These are phyloP conservation scores for Pangasius sanitwongsei DNA, from an alignment of 2,797 vertebrate genomes.

Conservation along the genomic window DNA sequence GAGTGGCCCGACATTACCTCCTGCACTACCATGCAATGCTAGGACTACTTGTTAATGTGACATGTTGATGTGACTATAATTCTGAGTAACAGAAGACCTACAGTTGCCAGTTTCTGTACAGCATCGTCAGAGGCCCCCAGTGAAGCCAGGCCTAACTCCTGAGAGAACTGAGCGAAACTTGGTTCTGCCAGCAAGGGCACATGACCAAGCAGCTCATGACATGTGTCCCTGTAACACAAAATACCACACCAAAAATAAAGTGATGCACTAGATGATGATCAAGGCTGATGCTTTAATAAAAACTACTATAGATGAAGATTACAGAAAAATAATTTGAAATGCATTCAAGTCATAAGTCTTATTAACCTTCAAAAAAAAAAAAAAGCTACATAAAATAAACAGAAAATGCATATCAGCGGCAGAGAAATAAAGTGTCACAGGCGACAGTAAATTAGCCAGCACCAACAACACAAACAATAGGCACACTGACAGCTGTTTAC, in stretches of 20 bases:
- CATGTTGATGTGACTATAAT: neutral
- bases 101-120: slow-evolving; percentile 85
- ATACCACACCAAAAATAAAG: slow-evolving; percentile 27
- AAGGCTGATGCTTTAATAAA: neutral
- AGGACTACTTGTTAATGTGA: neutral
- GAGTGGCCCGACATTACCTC: neutral
- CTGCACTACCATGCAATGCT: neutral
- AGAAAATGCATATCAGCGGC: neutral
- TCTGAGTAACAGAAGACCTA: slow-evolving; percentile 60
- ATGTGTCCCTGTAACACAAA: slow-evolving; percentile 79
- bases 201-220: slow-evolving; percentile 85
- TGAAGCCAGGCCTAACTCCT: slow-evolving; percentile 86
- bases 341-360: neutral
- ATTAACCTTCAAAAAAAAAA: neutral
- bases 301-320: neutral
- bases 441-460: neutral
- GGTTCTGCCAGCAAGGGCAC: slow-evolving; percentile 87
- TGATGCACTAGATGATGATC: neutral
- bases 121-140: slow-evolving; percentile 85
- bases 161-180: slow-evolving; percentile 88
- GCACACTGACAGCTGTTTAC: neutral
- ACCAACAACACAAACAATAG: neutral
- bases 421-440: neutral
- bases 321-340: neutral
- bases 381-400: neutral